Evolutionary conservation across 2,888 invertebrate genomes (phyloP), one percentile per base, ranked within the genome.

Genomic region (Dione juno): DNA sequence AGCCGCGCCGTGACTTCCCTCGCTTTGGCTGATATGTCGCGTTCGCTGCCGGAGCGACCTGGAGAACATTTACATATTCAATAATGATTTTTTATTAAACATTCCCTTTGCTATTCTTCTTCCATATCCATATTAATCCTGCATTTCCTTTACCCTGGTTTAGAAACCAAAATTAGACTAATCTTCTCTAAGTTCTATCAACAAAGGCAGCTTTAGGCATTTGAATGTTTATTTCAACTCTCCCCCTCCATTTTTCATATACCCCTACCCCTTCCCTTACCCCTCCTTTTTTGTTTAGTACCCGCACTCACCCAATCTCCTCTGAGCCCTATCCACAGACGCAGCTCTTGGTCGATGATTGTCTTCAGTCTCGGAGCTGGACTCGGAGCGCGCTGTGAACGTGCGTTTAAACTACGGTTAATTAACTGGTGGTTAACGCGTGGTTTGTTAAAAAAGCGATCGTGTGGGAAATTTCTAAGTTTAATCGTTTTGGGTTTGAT

Each of bases 331-430:
- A 80, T 96, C 96, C 11, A 95, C 94, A 43, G 94, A 94, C 66
- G 95, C 94, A 65, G 95, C 95, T 65, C 96, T 89, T 14, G 95
- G 95, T 21, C 94, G 93, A 1, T 95, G 95, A 79, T 95, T 94
- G 77, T 84, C 89, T 69, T 94, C 94, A 0, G 88, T 85, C 82
- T 97, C 97, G 0, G 97, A 97, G 79, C 97, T 97, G 63, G 97
- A 96, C 88, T 97, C 97, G 84, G 97, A 97, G 77, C 96, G 95
- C 13, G 94, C 64, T 50, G 68, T 45, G 48, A 67, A 58, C 57
- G 58, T 57, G 54, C 54, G 16, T 57, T 54, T 61, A n/a, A 57
- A 57, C 54, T 57, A 57, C n/a, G 10, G 59, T 68, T 71, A 70
- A 57, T 58, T 19, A 43, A 16, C 43, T 43, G 35, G 19, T 28